phyloP scores from a whole-genome alignment of 2,797 vertebrate genomes.

The Cebuella pygmaea region DNA sequence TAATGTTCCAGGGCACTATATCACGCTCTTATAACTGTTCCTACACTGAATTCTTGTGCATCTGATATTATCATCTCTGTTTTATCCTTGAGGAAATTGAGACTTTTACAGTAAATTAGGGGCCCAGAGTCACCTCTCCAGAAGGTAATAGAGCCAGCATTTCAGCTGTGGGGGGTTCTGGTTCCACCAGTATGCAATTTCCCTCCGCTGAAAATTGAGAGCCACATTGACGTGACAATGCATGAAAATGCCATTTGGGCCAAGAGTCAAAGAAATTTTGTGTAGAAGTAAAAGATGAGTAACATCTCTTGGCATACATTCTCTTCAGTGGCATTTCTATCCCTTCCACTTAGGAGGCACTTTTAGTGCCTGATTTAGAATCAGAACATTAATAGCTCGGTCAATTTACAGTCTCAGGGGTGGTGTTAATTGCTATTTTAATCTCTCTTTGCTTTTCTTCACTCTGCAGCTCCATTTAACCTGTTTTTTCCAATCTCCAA shows the following conservation, averaged over 20 bases:
- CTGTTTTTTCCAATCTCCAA: background rate
- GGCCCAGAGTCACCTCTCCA: background rate
- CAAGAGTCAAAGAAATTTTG: background rate
- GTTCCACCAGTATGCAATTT: background rate
- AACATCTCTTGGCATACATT: background rate
- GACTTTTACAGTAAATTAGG: background rate
- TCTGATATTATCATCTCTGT: background rate
- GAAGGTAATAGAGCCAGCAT: background rate
- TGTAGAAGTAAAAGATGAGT: too few relatives aligned
- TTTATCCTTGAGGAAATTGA: background rate
- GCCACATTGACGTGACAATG: background rate
- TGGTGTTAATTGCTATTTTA: background rate
- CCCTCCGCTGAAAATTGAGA: background rate
- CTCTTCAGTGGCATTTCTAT: background rate
- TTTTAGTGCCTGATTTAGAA: background rate
- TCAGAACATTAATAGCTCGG: background rate
- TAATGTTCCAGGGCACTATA: fast-evolving
- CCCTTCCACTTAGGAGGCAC: background rate
- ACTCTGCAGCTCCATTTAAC: background rate
- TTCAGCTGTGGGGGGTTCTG: background rate
- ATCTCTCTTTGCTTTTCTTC: conserved; percentile 24
- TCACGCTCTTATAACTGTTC: background rate
- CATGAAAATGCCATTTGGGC: background rate
- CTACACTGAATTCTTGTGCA: background rate
- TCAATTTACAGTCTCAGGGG: background rate